These are phyloP conservation scores for Coremacera marginata DNA, from an alignment of 2,888 invertebrate genomes.

Conservation along the genomic window DNA sequence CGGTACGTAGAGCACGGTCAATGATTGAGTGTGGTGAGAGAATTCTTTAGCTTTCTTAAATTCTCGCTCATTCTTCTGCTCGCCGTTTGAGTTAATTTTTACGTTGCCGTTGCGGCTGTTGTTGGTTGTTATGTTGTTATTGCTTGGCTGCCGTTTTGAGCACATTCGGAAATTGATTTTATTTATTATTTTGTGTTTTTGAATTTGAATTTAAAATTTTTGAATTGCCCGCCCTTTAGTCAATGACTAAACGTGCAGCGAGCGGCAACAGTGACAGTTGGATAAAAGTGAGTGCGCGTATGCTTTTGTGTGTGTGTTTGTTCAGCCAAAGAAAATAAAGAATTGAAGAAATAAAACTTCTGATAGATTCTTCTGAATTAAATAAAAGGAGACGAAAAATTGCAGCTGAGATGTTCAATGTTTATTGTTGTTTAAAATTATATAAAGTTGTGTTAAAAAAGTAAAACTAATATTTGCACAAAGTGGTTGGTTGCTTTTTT, in stretches of 20 bases:
- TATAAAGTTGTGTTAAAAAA: not conserved
- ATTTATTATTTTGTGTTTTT: slow-evolving; percentile 63
- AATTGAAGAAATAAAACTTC: too few species aligned
- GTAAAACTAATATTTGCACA: not conserved
- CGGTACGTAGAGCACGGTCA: not conserved
- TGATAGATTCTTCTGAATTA: too few species aligned
- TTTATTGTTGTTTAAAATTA: not conserved
- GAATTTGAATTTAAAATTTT: slow-evolving; percentile 64
- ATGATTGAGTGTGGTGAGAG: not conserved
- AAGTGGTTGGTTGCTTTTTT: not conserved
- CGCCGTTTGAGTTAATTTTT: not conserved
- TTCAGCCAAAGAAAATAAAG: not conserved
- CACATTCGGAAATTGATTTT: slow-evolving; percentile 63
- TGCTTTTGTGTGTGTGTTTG: slow-evolving; percentile 14
- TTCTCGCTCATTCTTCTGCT: slow-evolving; percentile 6
- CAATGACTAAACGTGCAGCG: slow-evolving; percentile 64
- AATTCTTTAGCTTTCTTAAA: slow-evolving; percentile 4
- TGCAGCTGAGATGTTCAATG: not conserved
- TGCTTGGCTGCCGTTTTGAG: slow-evolving; percentile 36
- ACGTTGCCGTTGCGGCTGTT: slow-evolving; percentile 17
- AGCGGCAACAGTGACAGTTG: slow-evolving; percentile 32
- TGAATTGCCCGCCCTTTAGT: slow-evolving; percentile 67
- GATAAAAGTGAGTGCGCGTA: slow-evolving; percentile 45
- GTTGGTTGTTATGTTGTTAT: slow-evolving; percentile 19
- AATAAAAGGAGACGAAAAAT: not conserved